Conservation (phyloP, 2,113 vertebrate genomes). For the Capreolus pygargus region DNA sequence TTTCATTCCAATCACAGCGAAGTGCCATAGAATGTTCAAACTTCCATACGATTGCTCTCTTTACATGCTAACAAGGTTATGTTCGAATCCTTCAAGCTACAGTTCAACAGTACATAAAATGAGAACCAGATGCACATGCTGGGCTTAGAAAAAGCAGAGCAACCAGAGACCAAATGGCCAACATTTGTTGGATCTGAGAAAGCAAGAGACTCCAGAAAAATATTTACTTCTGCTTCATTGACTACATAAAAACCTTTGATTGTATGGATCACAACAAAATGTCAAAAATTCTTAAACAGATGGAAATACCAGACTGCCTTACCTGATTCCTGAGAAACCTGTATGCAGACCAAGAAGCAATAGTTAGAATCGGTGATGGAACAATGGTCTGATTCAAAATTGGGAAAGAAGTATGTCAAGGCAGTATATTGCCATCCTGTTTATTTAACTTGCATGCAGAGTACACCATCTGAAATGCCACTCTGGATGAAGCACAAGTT, state of each 20-base stretch:
- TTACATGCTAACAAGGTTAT: background rate
- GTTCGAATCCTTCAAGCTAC: background rate
- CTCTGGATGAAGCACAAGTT: background rate
- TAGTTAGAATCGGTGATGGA: background rate
- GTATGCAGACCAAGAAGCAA: background rate
- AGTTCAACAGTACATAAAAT: background rate
- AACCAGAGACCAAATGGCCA: background rate
- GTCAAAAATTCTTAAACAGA: background rate
- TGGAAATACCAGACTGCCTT: background rate
- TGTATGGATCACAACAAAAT: background rate
- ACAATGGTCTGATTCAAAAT: background rate
- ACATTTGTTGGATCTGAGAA: background rate
- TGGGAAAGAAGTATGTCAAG: background rate
- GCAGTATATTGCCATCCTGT: background rate
- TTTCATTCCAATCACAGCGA: background rate
- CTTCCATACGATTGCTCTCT: background rate
- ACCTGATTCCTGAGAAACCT: background rate
- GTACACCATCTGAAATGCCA: background rate
- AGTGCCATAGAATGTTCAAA: background rate
- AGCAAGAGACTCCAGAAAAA: background rate
- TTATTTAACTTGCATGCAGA: background rate
- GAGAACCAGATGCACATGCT: background rate
- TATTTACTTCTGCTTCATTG: background rate
- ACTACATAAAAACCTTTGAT: background rate
- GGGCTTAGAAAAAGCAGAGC: background rate